phyloP scores from a whole-genome alignment of 2,113 vertebrate species.

The Chlamydotis undulata region DNA sequence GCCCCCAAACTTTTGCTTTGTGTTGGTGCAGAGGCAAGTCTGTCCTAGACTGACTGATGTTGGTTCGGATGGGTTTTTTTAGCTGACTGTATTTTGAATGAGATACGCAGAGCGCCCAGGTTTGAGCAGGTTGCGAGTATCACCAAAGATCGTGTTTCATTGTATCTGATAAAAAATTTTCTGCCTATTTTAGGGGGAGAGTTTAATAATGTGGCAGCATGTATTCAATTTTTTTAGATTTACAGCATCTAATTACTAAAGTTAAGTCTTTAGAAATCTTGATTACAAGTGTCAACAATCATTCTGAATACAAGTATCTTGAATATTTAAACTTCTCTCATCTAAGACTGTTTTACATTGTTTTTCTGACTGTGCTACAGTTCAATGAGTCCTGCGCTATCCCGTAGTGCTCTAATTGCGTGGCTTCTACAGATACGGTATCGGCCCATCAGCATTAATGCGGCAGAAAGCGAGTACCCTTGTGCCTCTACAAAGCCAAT shows the following conservation, averaged over 20 bases:
- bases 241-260: not conserved
- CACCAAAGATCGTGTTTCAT: not conserved
- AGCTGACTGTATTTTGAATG: not conserved
- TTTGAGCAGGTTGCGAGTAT: not conserved
- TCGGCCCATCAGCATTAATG: conserved; percentile 43
- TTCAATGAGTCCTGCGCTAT: not conserved
- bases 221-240: conserved; percentile 18
- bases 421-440: not conserved
- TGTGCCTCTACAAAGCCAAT: conserved; percentile 35
- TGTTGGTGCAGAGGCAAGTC: not conserved
- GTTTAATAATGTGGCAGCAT: not conserved
- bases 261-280: not conserved
- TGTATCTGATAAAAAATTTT: not conserved
- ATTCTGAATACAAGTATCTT: not conserved
- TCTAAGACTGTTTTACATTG: not conserved
- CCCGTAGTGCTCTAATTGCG: conserved; percentile 19
- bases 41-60: not conserved
- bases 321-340: not conserved
- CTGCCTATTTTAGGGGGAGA: not conserved
- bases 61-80: not conserved
- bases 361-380: not conserved
- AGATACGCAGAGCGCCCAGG: not conserved
- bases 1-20: not conserved
- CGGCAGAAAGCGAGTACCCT: conserved; percentile 34
- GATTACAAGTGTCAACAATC: not conserved